Evolutionary conservation across 30 jellyfish, hydroid and myxozoan species (phyloP).

Genomic region (Sanderia malayensis): DNA sequence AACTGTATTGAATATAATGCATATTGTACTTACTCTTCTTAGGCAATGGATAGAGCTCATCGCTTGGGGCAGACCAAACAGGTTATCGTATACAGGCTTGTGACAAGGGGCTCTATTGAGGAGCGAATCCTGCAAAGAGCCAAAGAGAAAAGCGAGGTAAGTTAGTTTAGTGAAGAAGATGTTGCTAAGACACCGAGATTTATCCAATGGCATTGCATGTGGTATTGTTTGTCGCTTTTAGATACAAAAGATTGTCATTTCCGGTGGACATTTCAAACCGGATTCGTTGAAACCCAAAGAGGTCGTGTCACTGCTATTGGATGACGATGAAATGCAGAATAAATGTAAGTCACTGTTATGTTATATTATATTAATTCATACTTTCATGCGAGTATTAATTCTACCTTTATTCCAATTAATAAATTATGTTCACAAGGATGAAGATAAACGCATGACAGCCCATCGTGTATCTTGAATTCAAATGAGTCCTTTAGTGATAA

Average conservation of each 20-base stretch:
- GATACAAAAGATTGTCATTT: slow-evolving; percentile 95
- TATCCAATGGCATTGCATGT: neutral
- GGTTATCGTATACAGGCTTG: slow-evolving; percentile 95
- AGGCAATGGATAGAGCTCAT: slow-evolving; percentile 99
- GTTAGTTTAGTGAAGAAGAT: neutral
- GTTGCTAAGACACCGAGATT: neutral
- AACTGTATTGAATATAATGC: no score
- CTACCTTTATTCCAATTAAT: no score
- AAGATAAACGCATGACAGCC: no score
- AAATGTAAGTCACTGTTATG: slow-evolving; percentile 59
- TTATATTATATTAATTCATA: no score
- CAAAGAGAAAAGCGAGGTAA: slow-evolving; percentile 90
- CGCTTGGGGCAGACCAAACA: slow-evolving; percentile 97
- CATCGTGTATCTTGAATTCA: no score
- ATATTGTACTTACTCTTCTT: no score
- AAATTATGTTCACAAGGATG: no score
- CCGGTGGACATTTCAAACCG: slow-evolving; percentile 96
- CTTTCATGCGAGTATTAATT: no score
- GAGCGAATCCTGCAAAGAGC: slow-evolving; percentile 94
- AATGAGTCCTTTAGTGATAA: no score
- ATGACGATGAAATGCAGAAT: slow-evolving; percentile 89
- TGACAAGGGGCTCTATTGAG: slow-evolving; percentile 88
- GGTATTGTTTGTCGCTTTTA: slow-evolving; percentile 1
- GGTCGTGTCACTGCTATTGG: slow-evolving; percentile 89
- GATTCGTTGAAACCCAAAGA: slow-evolving; percentile 95